A percentile compares a stretch with the other conserved stretches of the same genome.
Conservation (phyloP, 2,797 vertebrate species). For the Macroramphosus scolopax region DNA sequence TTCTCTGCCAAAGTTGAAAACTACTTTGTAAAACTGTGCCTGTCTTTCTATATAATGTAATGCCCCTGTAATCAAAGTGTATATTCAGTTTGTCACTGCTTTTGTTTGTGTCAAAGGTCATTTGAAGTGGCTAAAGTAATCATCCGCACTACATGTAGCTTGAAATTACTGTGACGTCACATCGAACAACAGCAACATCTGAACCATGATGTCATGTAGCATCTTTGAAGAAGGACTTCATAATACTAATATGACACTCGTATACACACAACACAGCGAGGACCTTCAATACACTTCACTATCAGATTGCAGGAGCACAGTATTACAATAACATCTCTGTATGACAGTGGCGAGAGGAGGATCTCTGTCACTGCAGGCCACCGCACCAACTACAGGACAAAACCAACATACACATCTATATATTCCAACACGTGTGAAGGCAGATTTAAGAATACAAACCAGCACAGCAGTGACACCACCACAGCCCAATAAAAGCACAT, state of each 20-base stretch:
- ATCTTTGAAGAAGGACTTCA: constrained; percentile 11
- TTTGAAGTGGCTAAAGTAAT: too few species aligned
- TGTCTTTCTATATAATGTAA: too few species aligned
- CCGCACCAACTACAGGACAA: constrained; percentile 24
- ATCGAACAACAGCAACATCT: constrained; percentile 14
- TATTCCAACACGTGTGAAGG: constrained; percentile 14
- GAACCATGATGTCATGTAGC: constrained; percentile 14
- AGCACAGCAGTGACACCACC: constrained; percentile 9
- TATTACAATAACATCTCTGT: constrained; percentile 28
- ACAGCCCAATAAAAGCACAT: constrained; percentile 28
- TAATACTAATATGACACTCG: constrained; percentile 24
- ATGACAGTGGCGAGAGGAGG: constrained; percentile 13
- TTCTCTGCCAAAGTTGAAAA: too few species aligned
- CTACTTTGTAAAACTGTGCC: too few species aligned
- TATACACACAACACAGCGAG: constrained; percentile 22
- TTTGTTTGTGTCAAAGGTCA: too few species aligned
- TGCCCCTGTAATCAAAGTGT: too few species aligned
- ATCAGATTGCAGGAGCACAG: constrained; percentile 29
- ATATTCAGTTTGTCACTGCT: too few species aligned
- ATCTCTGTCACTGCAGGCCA: constrained; percentile 27
- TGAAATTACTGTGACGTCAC: background rate
- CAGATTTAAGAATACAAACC: constrained; percentile 40
- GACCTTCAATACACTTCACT: too few species aligned
- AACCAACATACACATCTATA: constrained; percentile 38
- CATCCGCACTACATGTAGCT: constrained; percentile 2